Conservation (phyloP, 2,113 vertebrate species). For the Eretmochelys imbricata region DNA sequence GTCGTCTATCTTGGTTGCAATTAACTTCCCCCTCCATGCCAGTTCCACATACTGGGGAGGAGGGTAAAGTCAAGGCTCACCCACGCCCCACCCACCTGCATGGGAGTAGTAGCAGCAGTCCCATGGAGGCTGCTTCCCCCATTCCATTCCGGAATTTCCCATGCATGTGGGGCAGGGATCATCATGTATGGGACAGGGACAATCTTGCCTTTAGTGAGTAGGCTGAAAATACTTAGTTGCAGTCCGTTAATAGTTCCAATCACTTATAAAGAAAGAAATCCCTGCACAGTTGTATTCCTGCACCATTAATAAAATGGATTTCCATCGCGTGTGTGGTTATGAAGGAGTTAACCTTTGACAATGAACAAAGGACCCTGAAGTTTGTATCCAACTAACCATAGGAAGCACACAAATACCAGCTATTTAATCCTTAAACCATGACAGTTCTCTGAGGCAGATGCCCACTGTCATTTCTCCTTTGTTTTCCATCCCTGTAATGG, state of each 20-base stretch:
- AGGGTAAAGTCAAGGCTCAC: not conserved
- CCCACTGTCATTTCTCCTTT: not conserved
- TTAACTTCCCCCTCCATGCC: accelerated
- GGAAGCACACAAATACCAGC: not conserved
- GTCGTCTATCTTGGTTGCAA: not conserved
- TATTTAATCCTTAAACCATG: not conserved
- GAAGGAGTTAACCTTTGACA: not conserved
- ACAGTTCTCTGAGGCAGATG: not conserved
- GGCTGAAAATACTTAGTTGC: not conserved
- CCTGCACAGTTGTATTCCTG: not conserved
- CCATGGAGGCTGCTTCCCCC: not conserved
- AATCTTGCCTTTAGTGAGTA: not conserved
- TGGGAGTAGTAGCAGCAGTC: not conserved
- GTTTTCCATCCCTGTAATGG: not conserved
- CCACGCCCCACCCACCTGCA: not conserved
- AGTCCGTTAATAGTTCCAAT: not conserved
- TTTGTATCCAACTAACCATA: accelerated
- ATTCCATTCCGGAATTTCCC: not conserved
- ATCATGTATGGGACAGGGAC: not conserved
- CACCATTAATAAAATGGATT: not conserved
- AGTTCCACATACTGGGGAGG: not conserved
- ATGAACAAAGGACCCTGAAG: accelerated
- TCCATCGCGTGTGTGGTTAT: not conserved
- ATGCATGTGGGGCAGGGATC: not conserved
- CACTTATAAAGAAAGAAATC: not conserved